Conservation (phyloP, 2,113 vertebrate genomes). For the Craseonycteris thonglongyai region DNA sequence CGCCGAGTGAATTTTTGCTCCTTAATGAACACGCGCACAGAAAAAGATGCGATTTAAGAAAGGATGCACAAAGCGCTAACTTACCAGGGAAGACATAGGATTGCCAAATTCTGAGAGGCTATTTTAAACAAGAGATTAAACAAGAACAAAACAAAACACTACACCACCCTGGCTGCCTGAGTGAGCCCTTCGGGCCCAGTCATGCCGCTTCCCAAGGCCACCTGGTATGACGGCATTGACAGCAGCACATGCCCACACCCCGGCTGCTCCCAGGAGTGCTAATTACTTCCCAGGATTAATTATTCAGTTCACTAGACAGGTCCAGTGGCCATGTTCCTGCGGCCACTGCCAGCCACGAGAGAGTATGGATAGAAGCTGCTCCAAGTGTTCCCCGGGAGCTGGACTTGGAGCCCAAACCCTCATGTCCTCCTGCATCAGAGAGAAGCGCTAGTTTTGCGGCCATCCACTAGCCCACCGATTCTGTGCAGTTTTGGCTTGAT, state of each 20-base stretch:
- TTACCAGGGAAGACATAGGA: constrained; percentile 15
- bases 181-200: background rate
- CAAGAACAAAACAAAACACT: constrained; percentile 23
- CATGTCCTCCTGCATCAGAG: background rate
- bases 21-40: constrained; percentile 7
- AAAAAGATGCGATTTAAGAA: background rate
- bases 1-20: background rate
- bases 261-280: background rate
- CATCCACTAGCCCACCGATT: background rate
- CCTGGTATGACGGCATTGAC: fast-evolving
- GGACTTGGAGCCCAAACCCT: background rate
- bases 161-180: background rate
- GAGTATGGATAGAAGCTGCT: constrained; percentile 13
- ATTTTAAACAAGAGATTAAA: background rate
- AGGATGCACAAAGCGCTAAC: constrained; percentile 14
- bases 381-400: background rate
- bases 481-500: background rate
- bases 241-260: background rate
- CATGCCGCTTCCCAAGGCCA: background rate
- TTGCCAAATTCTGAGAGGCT: constrained; percentile 47
- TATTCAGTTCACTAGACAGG: constrained; percentile 54
- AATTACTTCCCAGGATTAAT: constrained; percentile 62
- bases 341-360: background rate
- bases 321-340: background rate
- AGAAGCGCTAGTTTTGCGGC: background rate